Conservation (phyloP, 2,113 vertebrate species). For the Erinaceus europaeus region DNA sequence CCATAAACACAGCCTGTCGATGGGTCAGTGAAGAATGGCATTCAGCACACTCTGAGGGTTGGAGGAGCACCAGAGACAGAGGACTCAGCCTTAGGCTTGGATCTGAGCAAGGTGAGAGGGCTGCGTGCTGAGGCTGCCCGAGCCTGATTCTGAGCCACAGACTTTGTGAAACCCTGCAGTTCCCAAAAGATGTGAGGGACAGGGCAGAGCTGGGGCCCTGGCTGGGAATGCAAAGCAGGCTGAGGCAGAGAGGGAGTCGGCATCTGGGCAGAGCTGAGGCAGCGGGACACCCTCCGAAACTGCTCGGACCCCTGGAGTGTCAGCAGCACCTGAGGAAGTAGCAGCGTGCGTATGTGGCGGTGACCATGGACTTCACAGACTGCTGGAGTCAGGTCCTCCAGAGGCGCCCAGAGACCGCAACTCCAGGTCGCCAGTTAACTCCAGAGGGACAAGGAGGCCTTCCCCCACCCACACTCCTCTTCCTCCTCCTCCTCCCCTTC, state of each 20-base stretch:
- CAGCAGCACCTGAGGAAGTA: neutral
- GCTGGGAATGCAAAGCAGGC: no score
- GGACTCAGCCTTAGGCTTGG: neutral
- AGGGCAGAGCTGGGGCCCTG: no score
- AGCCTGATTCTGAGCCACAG: neutral
- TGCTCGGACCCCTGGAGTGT: neutral
- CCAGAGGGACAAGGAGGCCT: neutral
- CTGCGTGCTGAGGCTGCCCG: neutral
- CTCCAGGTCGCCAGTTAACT: neutral
- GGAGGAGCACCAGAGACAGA: neutral
- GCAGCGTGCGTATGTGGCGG: no score
- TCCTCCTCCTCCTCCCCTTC: neutral
- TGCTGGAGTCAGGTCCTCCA: neutral
- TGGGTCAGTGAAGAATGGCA: neutral
- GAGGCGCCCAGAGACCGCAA: neutral
- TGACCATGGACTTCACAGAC: neutral
- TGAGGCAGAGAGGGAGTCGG: no score
- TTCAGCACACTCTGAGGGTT: neutral
- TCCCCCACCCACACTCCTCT: no score
- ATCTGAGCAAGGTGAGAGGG: neutral
- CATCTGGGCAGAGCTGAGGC: neutral
- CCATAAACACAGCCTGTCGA: neutral
- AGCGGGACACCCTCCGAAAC: no score
- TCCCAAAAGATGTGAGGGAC: no score
- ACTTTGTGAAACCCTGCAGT: neutral